Conservation (phyloP, 2,797 vertebrate genomes). For the Propithecus perrieri region DNA sequence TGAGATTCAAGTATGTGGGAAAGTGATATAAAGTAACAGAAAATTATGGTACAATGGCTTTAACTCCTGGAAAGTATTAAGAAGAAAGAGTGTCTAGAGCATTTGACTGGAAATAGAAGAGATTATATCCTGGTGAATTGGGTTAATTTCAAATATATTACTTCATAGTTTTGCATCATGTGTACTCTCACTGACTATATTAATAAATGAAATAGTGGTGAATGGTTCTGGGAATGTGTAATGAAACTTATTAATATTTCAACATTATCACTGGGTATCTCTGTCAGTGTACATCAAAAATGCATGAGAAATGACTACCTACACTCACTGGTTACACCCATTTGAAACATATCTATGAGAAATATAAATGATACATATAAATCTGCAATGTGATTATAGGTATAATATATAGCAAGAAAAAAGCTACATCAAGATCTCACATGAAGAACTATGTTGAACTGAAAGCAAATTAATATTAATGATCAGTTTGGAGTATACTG, state of each 20-base stretch:
- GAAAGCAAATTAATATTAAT: neutral
- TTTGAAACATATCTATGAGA: constrained; percentile 33
- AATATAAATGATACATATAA: constrained; percentile 48
- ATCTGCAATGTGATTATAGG: constrained; percentile 29
- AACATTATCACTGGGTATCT: constrained; percentile 64
- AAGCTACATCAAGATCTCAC: neutral
- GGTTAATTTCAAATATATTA: constrained; percentile 47
- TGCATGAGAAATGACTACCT: constrained; percentile 62
- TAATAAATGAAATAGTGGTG: constrained; percentile 70
- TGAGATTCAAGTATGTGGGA: neutral
- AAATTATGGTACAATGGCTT: neutral
- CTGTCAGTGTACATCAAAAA: constrained; percentile 71
- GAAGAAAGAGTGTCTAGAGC: neutral
- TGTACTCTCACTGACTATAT: constrained; percentile 38
- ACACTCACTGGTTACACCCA: neutral
- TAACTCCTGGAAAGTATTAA: neutral
- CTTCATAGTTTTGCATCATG: neutral
- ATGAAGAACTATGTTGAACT: neutral
- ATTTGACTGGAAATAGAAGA: constrained; percentile 33
- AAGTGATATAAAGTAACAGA: constrained; percentile 20
- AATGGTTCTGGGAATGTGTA: constrained; percentile 55
- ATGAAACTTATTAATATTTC: constrained; percentile 73
- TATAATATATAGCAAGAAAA: constrained; percentile 1
- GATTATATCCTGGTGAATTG: neutral
- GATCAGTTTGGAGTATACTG: neutral